Percentiles rank a stretch among this genome's conserved stretches.
Conservation (phyloP, 2,888 invertebrate species). For the Anagyrus pseudococci region DNA sequence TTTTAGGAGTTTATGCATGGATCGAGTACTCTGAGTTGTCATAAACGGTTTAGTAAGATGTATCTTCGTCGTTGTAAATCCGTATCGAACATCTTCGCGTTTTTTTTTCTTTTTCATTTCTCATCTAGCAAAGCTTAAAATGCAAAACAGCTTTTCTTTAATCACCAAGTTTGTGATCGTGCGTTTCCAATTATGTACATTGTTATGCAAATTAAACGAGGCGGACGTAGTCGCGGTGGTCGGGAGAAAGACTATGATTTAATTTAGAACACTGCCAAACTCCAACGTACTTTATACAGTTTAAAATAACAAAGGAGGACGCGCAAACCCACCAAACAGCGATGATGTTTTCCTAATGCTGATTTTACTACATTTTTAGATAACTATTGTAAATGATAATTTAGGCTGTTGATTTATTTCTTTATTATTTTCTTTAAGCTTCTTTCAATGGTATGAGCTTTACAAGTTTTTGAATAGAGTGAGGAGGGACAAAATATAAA, state of each 20-base stretch:
- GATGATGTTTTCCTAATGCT: no score
- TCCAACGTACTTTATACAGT: conserved; percentile 51
- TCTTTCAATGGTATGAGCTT: conserved; percentile 21
- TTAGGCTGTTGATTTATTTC: conserved; percentile 15
- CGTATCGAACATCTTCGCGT: conserved; percentile 1
- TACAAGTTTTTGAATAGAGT: conserved; percentile 24
- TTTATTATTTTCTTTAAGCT: conserved; percentile 15
- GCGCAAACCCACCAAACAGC: no score
- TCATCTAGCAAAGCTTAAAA: neutral
- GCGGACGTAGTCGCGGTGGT: conserved; percentile 5
- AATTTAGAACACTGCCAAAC: conserved; percentile 55
- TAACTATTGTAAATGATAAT: no score
- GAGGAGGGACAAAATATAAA: neutral
- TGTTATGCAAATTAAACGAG: no score
- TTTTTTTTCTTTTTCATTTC: conserved; percentile 3
- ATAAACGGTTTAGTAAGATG: no score
- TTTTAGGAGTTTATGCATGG: no score
- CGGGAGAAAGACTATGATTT: neutral
- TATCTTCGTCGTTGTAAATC: no score
- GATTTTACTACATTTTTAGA: no score
- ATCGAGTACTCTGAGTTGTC: no score
- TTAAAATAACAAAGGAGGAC: conserved; percentile 9
- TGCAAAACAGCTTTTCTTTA: neutral
- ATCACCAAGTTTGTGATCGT: neutral
- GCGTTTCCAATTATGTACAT: no score